phyloP scores from a whole-genome alignment of 2,113 vertebrate species.

The Scomber scombrus region DNA sequence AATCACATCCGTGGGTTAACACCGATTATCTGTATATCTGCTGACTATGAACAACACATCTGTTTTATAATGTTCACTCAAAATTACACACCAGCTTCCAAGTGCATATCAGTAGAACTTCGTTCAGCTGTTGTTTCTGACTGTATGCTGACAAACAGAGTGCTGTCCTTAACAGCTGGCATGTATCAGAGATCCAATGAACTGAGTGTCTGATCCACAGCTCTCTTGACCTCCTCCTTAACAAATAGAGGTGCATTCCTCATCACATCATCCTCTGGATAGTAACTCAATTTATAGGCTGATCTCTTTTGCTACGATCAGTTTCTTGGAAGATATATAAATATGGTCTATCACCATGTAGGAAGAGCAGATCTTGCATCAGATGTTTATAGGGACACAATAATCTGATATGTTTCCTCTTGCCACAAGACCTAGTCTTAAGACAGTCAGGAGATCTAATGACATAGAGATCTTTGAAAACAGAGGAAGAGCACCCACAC shows the following conservation, averaged over 20 bases:
- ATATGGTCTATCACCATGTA: background rate
- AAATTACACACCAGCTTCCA: background rate
- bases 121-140: constrained; percentile 25
- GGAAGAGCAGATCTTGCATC: background rate
- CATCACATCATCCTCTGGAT: too few relatives aligned
- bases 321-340: background rate
- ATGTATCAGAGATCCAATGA: background rate
- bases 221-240: background rate
- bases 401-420: background rate
- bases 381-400: constrained; percentile 8
- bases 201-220: background rate
- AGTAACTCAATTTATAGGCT: background rate
- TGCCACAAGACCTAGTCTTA: constrained; percentile 26
- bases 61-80: background rate
- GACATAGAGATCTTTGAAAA: constrained; percentile 26
- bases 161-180: background rate
- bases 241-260: background rate
- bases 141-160: background rate
- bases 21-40: too few relatives aligned
- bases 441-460: constrained; percentile 67
- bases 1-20: too few relatives aligned
- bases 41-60: too few relatives aligned
- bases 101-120: background rate
- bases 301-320: background rate
- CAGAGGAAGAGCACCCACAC: background rate